Percentiles rank a stretch among this genome's conserved stretches.
Conservation (phyloP, 2,888 invertebrate species). For the Acanthopleura granulata region DNA sequence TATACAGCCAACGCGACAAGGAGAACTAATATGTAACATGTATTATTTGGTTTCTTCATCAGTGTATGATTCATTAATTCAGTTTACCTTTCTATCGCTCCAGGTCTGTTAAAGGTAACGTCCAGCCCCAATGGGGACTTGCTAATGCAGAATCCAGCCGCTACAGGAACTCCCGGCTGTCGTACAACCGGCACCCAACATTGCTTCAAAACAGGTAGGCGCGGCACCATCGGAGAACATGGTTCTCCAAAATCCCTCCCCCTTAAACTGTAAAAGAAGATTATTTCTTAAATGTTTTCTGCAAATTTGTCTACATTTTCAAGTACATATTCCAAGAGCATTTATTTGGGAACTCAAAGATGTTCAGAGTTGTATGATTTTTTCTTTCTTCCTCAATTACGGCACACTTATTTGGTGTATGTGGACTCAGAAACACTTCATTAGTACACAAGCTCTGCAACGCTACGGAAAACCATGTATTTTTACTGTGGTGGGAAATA, state of each 20-base stretch:
- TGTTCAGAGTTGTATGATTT: too few relatives aligned
- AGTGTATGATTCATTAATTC: too few relatives aligned
- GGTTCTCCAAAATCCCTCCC: not conserved
- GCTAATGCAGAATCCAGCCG: constrained; percentile 19
- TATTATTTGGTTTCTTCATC: too few relatives aligned
- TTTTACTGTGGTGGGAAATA: too few relatives aligned
- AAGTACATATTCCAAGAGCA: not conserved
- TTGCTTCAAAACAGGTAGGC: constrained; percentile 22
- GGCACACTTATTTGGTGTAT: too few relatives aligned
- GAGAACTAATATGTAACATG: too few relatives aligned
- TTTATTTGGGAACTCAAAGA: not conserved
- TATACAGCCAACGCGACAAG: too few relatives aligned
- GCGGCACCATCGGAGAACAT: too few relatives aligned
- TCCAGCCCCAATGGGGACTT: constrained; percentile 18
- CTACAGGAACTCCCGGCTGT: not conserved
- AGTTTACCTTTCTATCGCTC: not conserved
- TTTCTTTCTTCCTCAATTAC: too few relatives aligned
- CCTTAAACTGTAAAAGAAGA: not conserved
- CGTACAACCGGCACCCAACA: not conserved
- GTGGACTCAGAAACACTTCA: too few relatives aligned
- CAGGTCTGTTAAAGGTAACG: constrained; percentile 23
- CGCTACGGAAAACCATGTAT: too few relatives aligned
- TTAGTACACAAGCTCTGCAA: too few relatives aligned
- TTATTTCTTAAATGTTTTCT: not conserved
- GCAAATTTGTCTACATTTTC: not conserved